Percentiles rank a stretch among this genome's conserved stretches.
Evolutionary conservation across 2,797 vertebrate genomes (phyloP).

Genomic region (Menidia menidia): DNA sequence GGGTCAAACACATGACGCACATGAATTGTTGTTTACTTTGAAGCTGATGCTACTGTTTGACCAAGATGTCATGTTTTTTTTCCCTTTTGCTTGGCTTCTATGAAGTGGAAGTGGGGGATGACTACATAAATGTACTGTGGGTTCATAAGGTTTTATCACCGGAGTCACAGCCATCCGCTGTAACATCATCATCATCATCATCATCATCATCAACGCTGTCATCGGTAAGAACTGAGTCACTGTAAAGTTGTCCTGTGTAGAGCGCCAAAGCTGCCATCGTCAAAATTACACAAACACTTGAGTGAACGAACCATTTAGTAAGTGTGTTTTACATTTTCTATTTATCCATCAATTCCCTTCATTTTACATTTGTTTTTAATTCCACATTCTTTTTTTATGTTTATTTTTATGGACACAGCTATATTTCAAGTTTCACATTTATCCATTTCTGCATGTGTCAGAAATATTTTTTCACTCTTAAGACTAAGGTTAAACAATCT

Average conservation of each 20-base stretch:
- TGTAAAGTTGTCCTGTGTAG: constrained; percentile 18
- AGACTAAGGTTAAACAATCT: too few relatives aligned
- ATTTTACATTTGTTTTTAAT: too few relatives aligned
- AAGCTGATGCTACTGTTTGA: constrained; percentile 40
- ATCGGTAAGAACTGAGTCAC: constrained; percentile 12
- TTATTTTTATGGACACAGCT: too few relatives aligned
- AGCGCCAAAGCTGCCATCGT: too few relatives aligned
- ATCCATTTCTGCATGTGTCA: too few relatives aligned
- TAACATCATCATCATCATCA: constrained; percentile 34
- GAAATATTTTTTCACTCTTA: too few relatives aligned
- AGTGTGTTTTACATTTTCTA: too few relatives aligned
- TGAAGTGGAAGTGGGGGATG: constrained; percentile 8
- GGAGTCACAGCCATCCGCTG: constrained; percentile 46
- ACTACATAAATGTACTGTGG: background rate
- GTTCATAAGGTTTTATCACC: constrained; percentile 42
- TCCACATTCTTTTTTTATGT: too few relatives aligned
- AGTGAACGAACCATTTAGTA: too few relatives aligned
- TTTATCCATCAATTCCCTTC: too few relatives aligned
- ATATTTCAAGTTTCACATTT: too few relatives aligned
- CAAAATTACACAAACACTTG: too few relatives aligned
- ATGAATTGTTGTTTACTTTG: constrained; percentile 49
- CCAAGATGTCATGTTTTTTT: background rate
- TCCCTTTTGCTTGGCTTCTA: background rate
- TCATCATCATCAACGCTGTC: constrained; percentile 26
- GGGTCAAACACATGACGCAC: background rate